Base-by-base conservation (phyloP, 92 coral and sea anemone species). In the Phymanthus crucifer region DNA sequence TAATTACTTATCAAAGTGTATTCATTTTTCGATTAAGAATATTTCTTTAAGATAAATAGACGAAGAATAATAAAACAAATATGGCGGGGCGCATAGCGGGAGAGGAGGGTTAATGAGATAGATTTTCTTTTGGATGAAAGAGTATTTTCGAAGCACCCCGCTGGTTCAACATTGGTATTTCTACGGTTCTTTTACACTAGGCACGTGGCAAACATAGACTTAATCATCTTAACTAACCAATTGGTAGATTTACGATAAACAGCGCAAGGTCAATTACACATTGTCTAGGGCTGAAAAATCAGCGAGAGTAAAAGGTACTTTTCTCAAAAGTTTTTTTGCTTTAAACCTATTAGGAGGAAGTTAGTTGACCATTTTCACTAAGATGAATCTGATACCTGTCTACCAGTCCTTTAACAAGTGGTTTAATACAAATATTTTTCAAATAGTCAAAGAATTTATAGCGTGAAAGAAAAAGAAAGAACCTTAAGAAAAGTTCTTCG, bases 361-460 rank as follows among this genome's bases (percentile, higher is more conserved):
- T 46, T 0, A 6, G 27, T 31, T 34, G 64, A 14, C 34, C 65
- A 66, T 40, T 77, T 50, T 37, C 65, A 8, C 72, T 2, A 64
- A n/a, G 29, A 6, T 58, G 56, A 77, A 77, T 77, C 7, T 6
- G 40, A 77, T 61, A 77, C 81, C 81, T 43, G 81, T 29, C 16
- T 12, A 64, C 72, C 57, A 61, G 81, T 64, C 35, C 45, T n/a
- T 35, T 12, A 34, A 26, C 81, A 77, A 77, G 81, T 77, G 80
- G 27, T 4, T 3, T 54, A 29, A 21, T 29, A 21, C 6, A 21
- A 54, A 29, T 24, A 54, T 54, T 43, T n/a, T 54, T 21, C 27
- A n/a, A 54, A 50, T 50, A 50, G n/a, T 48, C 57, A 48, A 48
- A 48, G 57, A 24, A 54, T 21, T 21, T 6, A n/a, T 4, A 54